Conservation (phyloP, 2,113 vertebrate genomes). For the Corvus moneduloides region DNA sequence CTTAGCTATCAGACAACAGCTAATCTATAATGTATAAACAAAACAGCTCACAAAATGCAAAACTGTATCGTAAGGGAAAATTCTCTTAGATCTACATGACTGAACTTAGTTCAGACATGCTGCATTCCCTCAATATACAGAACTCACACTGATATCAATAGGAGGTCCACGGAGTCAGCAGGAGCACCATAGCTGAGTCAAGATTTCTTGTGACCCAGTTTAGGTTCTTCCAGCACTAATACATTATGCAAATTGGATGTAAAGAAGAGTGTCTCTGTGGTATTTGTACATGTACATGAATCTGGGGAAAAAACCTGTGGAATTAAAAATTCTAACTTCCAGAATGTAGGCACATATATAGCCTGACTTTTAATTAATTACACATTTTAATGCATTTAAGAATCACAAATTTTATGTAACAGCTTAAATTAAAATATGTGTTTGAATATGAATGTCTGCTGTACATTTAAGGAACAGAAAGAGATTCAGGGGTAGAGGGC, state of each 20-base stretch:
- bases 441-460: neutral
- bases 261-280: neutral
- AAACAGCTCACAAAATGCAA: neutral
- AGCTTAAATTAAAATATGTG: neutral
- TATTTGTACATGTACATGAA: neutral
- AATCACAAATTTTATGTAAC: neutral
- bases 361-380: neutral
- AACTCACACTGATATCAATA: slow-evolving; percentile 1
- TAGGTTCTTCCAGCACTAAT: neutral
- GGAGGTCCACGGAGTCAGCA: neutral
- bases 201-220: neutral
- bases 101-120: neutral
- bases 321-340: neutral
- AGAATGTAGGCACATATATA: neutral
- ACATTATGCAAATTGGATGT: neutral
- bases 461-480: neutral
- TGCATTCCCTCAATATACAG: neutral
- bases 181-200: neutral
- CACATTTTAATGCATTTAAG: neutral
- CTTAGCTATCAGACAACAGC: neutral
- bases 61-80: neutral
- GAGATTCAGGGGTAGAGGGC: neutral
- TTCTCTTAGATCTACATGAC: neutral
- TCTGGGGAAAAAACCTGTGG: neutral
- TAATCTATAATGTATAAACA: slow-evolving; percentile 31